Evolutionary conservation across 2,888 invertebrate species (phyloP).

Genomic region (Lepidocyrtoides sp.): DNA sequence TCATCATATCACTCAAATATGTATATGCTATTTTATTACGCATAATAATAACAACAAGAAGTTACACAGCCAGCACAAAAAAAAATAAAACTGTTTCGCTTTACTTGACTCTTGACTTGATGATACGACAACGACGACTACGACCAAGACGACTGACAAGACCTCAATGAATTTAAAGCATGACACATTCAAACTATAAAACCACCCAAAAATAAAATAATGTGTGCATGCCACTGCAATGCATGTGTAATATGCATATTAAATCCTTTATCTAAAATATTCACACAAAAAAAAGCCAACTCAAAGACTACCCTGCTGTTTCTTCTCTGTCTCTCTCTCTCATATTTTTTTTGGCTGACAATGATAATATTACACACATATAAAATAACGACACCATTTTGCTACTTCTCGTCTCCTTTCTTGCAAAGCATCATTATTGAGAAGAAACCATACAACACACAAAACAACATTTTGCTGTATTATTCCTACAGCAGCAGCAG

Average conservation of each 20-base stretch:
- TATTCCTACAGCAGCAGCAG: too few species aligned
- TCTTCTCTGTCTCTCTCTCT: too few species aligned
- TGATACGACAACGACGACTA: background rate
- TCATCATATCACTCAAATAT: constrained; percentile 12
- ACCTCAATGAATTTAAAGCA: constrained; percentile 74
- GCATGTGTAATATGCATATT: constrained; percentile 61
- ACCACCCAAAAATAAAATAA: background rate
- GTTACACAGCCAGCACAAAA: background rate
- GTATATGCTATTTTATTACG: constrained; percentile 63
- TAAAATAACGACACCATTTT: constrained; percentile 31
- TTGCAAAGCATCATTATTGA: background rate
- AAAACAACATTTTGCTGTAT: too few species aligned
- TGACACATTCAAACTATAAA: constrained; percentile 35
- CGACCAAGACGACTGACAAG: constrained; percentile 50
- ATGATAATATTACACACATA: constrained; percentile 42
- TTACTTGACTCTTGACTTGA: constrained; percentile 26
- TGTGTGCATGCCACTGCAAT: constrained; percentile 11
- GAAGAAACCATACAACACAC: background rate
- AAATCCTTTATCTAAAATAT: constrained; percentile 54
- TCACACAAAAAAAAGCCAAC: constrained; percentile 27
- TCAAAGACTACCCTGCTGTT: constrained; percentile 6
- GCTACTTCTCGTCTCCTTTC: background rate
- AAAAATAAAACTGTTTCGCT: constrained; percentile 4
- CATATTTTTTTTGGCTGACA: constrained; percentile 23
- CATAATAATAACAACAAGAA: constrained; percentile 61